phyloP scores from a whole-genome alignment of 92 coral and sea anemone genomes.

The Chrysogorgia sp. region DNA sequence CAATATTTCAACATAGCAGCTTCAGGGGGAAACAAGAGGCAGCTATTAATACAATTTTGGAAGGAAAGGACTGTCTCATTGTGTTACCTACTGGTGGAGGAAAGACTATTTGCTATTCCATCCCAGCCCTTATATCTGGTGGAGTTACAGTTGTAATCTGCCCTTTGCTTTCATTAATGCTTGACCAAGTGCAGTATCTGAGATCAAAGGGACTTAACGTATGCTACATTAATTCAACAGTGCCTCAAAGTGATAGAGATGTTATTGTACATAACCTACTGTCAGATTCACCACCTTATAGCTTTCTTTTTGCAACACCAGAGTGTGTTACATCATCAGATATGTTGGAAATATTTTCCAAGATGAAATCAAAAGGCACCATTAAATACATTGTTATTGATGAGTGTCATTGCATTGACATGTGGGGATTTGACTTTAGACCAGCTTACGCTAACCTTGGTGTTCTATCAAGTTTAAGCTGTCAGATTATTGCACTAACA shows the following conservation, averaged over 20 bases:
- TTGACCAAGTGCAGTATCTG: conserved; percentile 63
- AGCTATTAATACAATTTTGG: conserved; percentile 40
- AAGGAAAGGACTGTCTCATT: conserved; percentile 37
- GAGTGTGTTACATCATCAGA: conserved; percentile 44
- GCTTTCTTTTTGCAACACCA: conserved; percentile 56
- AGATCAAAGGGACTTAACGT: conserved; percentile 50
- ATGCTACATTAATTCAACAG: conserved; percentile 57
- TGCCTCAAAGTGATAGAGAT: conserved; percentile 49
- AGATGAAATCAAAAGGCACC: conserved; percentile 15
- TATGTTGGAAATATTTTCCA: conserved; percentile 12
- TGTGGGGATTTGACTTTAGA: conserved; percentile 69
- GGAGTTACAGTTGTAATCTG: conserved; percentile 57
- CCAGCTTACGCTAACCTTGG: conserved; percentile 58
- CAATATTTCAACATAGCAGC: neutral
- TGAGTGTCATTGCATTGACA: conserved; percentile 67
- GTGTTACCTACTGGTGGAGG: conserved; percentile 66
- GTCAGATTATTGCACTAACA: conserved; percentile 55
- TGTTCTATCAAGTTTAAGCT: neutral
- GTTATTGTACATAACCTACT: conserved; percentile 34
- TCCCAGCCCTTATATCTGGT: conserved; percentile 57
- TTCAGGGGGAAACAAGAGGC: conserved; percentile 63
- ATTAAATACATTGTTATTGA: conserved; percentile 53
- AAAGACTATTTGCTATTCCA: conserved; percentile 66
- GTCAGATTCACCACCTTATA: conserved; percentile 49
- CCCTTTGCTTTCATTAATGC: conserved; percentile 55